Conservation (phyloP, 2,797 vertebrate species). For the Poecilia velifera region DNA sequence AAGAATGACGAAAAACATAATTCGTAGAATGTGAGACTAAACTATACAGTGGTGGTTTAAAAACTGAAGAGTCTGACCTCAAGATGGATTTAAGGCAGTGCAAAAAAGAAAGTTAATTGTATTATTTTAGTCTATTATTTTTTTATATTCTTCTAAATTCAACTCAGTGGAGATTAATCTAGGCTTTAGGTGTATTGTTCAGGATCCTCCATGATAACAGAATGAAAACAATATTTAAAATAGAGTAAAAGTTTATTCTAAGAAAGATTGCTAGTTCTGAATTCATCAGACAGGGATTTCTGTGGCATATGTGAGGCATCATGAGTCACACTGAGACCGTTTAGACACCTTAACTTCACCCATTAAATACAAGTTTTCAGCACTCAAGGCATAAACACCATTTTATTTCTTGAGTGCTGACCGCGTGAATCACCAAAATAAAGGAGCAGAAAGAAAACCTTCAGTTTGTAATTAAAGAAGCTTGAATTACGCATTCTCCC, state of each 20-base stretch:
- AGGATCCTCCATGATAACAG: conserved; percentile 17
- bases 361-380: conserved; percentile 30
- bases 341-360: conserved; percentile 32
- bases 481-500: conserved; percentile 51
- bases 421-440: conserved; percentile 36
- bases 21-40: conserved; percentile 35
- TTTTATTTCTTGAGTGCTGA: conserved; percentile 38
- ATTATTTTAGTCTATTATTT: neutral
- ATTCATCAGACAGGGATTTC: conserved; percentile 10
- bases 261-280: conserved; percentile 6
- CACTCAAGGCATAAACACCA: conserved; percentile 20
- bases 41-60: conserved; percentile 20
- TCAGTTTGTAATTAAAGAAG: conserved; percentile 64
- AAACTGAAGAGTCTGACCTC: neutral
- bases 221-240: conserved; percentile 28
- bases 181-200: neutral
- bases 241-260: conserved; percentile 20
- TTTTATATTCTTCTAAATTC: neutral
- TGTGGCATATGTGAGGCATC: conserved; percentile 17
- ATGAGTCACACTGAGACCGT: conserved; percentile 25
- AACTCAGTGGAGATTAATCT: neutral
- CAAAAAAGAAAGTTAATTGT: neutral
- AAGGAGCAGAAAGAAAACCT: conserved; percentile 40
- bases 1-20: conserved; percentile 55
- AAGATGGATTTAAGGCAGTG: conserved; percentile 10